Percentiles rank a stretch among this genome's conserved stretches.
These are phyloP conservation scores for Lapara coniferarum DNA, from an alignment of 2,888 invertebrate species.

Conservation along the genomic window DNA sequence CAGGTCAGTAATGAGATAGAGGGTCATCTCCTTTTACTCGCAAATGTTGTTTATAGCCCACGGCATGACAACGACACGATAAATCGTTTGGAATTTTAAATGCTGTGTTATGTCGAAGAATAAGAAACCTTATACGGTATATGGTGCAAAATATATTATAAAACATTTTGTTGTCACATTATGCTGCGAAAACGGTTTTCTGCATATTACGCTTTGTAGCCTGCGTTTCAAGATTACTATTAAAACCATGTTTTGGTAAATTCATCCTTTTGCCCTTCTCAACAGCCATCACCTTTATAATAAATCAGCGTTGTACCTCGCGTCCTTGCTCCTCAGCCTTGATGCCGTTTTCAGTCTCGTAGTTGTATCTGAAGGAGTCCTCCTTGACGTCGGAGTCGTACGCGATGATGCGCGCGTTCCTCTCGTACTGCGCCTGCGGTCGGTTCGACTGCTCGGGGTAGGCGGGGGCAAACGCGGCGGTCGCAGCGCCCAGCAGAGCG, in stretches of 20 bases:
- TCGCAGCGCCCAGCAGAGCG: slow-evolving; percentile 67
- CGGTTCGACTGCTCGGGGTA: slow-evolving; percentile 73
- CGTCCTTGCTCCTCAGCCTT: slow-evolving; percentile 77
- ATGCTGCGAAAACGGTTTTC: no score
- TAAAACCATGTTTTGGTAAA: no score
- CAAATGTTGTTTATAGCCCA: not conserved
- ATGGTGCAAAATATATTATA: no score
- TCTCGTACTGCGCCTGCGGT: slow-evolving; percentile 69
- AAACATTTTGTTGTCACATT: no score
- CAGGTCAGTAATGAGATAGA: slow-evolving; percentile 37
- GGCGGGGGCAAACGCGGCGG: slow-evolving; percentile 58
- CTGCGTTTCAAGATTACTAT: no score
- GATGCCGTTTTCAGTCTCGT: slow-evolving; percentile 77
- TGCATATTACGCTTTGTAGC: no score
- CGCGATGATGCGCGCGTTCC: slow-evolving; percentile 68
- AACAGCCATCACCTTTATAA: no score
- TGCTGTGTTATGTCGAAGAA: no score
- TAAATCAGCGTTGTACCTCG: slow-evolving; percentile 54
- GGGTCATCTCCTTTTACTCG: slow-evolving; percentile 37
- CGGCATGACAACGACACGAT: not conserved
- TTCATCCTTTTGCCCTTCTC: no score
- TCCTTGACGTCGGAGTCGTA: slow-evolving; percentile 74
- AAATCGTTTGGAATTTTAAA: not conserved
- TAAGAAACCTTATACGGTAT: no score
- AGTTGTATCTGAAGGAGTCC: slow-evolving; percentile 76